Conservation (phyloP, 2,113 vertebrate species). For the Podarcis raffonei region DNA sequence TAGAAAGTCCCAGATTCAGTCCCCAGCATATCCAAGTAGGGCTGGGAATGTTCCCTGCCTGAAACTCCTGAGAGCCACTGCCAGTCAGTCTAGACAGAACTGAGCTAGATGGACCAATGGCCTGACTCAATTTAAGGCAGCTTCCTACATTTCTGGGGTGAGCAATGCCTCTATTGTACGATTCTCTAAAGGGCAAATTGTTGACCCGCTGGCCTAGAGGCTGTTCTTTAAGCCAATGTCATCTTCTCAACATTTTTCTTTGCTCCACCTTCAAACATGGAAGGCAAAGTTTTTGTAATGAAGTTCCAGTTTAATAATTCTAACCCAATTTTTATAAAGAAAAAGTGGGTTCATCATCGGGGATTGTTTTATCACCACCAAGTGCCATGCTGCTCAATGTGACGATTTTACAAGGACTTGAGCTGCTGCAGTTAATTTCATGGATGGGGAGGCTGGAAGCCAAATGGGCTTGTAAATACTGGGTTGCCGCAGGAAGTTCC, state of each 20-base stretch:
- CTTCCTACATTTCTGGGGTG: not conserved
- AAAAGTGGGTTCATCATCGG: not conserved
- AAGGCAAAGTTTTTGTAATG: slow-evolving; percentile 3
- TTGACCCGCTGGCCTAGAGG: not conserved
- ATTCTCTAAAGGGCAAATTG: not conserved
- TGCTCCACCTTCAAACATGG: not conserved
- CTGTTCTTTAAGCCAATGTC: slow-evolving; percentile 1
- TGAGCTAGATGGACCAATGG: no score
- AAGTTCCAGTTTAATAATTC: not conserved
- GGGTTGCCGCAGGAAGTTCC: slow-evolving; percentile 40
- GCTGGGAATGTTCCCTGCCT: no score
- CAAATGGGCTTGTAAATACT: slow-evolving; percentile 40
- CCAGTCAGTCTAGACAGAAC: no score
- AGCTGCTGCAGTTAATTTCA: slow-evolving; percentile 54
- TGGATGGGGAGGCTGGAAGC: slow-evolving; percentile 50
- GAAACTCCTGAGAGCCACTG: no score
- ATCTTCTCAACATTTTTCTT: not conserved
- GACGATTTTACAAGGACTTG: slow-evolving; percentile 53
- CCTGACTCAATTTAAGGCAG: no score
- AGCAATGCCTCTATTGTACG: no score
- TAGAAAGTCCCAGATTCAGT: not conserved
- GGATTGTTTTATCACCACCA: slow-evolving; percentile 50
- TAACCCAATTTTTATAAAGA: not conserved
- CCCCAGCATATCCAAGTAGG: not conserved
- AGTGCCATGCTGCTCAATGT: slow-evolving; percentile 35